phyloP scores from a whole-genome alignment of 2,888 invertebrate genomes.

The Thelaira solivaga region DNA sequence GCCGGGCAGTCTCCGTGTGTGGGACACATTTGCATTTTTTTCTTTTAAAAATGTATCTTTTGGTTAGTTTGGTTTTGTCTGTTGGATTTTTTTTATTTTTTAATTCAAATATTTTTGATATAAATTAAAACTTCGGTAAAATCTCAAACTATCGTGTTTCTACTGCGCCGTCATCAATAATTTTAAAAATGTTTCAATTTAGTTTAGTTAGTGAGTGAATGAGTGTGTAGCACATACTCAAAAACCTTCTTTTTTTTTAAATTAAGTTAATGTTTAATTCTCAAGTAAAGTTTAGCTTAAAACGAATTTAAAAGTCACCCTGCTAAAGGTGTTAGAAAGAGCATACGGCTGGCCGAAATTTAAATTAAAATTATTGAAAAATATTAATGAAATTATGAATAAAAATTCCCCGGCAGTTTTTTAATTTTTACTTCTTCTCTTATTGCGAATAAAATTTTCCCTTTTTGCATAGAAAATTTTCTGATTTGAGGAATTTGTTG shows the following conservation, averaged over 20 bases:
- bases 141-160: slow-evolving; percentile 54
- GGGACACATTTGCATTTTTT: slow-evolving; percentile 30
- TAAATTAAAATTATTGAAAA: too few relatives aligned
- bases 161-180: slow-evolving; percentile 36
- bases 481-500: too few relatives aligned
- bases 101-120: slow-evolving; percentile 47
- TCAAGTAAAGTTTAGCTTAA: too few relatives aligned
- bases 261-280: too few relatives aligned
- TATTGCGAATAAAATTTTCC: background rate
- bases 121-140: slow-evolving; percentile 50
- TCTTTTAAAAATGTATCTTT: background rate
- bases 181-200: slow-evolving; percentile 57
- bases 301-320: too few relatives aligned
- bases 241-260: slow-evolving; percentile 33
- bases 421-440: too few relatives aligned
- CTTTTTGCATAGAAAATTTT: too few relatives aligned
- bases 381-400: too few relatives aligned
- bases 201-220: too few relatives aligned
- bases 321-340: too few relatives aligned
- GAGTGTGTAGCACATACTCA: slow-evolving; percentile 36
- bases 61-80: slow-evolving; percentile 9
- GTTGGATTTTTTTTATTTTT: slow-evolving; percentile 43
- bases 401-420: too few relatives aligned
- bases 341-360: too few relatives aligned
- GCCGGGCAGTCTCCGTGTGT: slow-evolving; percentile 56